A percentile compares a stretch with the other conserved stretches of the same genome.
These are phyloP conservation scores for Sus cebifrons DNA, from an alignment of 2,797 vertebrate genomes.

Conservation along the genomic window DNA sequence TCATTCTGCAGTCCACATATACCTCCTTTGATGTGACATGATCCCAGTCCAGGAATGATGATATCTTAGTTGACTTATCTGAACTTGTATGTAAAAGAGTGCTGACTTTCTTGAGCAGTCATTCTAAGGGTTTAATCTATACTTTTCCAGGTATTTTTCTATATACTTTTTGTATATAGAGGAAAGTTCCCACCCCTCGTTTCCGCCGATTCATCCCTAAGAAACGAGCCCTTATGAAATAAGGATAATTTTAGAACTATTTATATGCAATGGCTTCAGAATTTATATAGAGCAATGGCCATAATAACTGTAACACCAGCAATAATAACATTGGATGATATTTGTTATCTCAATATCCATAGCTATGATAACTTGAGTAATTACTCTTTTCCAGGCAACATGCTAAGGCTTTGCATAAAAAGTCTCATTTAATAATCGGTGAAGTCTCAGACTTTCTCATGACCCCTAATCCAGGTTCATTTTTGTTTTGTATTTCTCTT, in stretches of 20 bases:
- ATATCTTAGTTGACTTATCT: constrained; percentile 1
- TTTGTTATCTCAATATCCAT: background rate
- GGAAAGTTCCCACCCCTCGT: background rate
- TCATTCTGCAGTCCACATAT: background rate
- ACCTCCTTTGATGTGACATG: background rate
- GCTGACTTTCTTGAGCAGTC: background rate
- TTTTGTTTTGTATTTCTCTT: constrained; percentile 19
- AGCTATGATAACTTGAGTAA: background rate
- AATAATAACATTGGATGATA: background rate
- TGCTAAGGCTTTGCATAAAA: background rate
- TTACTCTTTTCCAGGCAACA: constrained; percentile 11
- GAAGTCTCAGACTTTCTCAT: background rate
- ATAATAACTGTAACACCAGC: constrained; percentile 30
- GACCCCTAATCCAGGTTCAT: background rate
- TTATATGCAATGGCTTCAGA: background rate
- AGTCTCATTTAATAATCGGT: constrained; percentile 15
- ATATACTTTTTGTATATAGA: background rate
- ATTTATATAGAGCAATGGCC: constrained; percentile 23
- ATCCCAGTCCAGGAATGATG: background rate
- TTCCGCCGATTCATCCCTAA: background rate
- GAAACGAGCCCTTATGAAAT: background rate
- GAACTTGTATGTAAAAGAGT: background rate
- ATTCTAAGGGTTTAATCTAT: background rate
- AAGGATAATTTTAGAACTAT: constrained; percentile 36
- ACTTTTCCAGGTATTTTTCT: background rate